Evolutionary conservation across 2,797 vertebrate genomes (phyloP), one percentile per base, ranked within the genome.

Genomic region (Otolemur crassicaudatus): DNA sequence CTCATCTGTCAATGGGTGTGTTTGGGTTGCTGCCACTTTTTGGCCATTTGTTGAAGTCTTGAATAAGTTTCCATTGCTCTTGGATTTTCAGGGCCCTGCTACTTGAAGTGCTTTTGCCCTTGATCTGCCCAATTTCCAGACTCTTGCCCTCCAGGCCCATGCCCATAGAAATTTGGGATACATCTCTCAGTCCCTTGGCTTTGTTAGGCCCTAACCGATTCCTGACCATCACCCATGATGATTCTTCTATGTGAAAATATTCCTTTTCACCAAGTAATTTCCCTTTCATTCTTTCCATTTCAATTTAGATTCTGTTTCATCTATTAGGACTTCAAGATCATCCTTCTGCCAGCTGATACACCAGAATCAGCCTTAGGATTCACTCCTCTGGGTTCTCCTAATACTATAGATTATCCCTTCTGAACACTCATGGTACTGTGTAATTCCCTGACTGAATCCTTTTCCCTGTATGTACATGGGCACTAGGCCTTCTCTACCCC

Each of bases 131-230:
- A 12, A 4, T 40, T 22, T 27, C 2, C 3, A 27, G 11, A n/a
- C 9, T 27, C 11, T n/a, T 25, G 4, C 0, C 1, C 0, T 34
- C 8, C 2, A 12, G 8, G 2, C 11, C 23, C 12, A 40, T 19
- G 22, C 40, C 14, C 13, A 1, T 1, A 5, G 70, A 43, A 11
- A 13, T 1, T 14, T 0, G 2, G 29, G 27, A 6, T 63, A 40
- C 29, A 20, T 53, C 29, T 56, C 14, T 31, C 14, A 19, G 7
- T 9, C 37, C 17, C 23, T 84, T 40, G 12, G 61, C 20, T 27
- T 22, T 63, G 5, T 12, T 60, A 40, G 53, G 25, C 23, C n/a
- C 3, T 49, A 8, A 29, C 46, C 13, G 46, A 0, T 40, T 67
- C 25, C 65, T 25, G 22, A 27, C 12, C 60, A 1, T 7, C 0